Base-by-base conservation (phyloP, 2,113 vertebrate species). In the Barnardius zonarius region DNA sequence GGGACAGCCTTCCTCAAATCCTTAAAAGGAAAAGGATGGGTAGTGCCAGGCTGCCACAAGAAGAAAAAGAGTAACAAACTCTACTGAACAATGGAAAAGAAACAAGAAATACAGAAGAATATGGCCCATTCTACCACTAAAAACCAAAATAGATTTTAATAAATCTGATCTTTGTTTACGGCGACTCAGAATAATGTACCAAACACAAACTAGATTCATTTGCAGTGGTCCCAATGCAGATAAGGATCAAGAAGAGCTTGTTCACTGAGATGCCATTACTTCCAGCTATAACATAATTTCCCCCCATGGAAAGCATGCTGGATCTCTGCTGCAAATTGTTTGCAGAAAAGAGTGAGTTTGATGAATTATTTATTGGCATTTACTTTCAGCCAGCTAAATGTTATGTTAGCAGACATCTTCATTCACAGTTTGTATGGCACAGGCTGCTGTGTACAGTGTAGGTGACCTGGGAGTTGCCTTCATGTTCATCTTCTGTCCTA, bases 11-110 rank as follows among this genome's bases (percentile, higher is more conserved):
- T 92, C 54, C 61, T 88, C 68, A 92, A 24, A 55, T 7, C n/a
- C 24, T 70, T 88, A 49, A 86, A 95, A 93, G 30, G 31, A 79
- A 90, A 94, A 63, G 22, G 19, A 57, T 67, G 41, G 15, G 13
- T 81, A 77, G 48, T 46, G 20, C 37, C 55, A 79, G 55, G 5
- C n/a, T 90, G 25, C 22, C 73, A 46, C 22, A 51, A 72, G 4
- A 64, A 84, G 6, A 37, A 52, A 35, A 89, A 51, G 28, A 79
- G 62, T 67, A 74, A 24, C 30, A 86, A 92, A 68, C 8, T 7
- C 33, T 62, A 41, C 27, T 39, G 30, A 85, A 64, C 11, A 22
- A n/a, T 57, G 33, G 11, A 16, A 92, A 59, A 48, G 39, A 51
- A 6, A 28, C 7, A 72, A 75, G 31, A 74, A 84, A 82, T 52